These are phyloP conservation scores for Lepilemur septentrionalis DNA, from an alignment of 2,797 vertebrate genomes.

Conservation along the genomic window DNA sequence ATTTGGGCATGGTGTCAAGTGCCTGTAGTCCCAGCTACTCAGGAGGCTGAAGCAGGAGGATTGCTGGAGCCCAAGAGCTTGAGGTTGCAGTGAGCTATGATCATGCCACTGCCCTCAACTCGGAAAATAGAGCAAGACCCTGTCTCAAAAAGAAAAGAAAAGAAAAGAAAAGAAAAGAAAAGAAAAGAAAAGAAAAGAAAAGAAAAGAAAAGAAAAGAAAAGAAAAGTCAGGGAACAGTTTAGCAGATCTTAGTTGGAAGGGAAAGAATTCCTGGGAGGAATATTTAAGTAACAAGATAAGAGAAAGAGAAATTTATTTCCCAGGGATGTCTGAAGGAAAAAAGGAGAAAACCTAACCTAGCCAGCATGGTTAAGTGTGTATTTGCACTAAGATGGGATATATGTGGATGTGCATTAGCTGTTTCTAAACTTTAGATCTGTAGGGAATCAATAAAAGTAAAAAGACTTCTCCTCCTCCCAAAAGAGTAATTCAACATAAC, in stretches of 20 bases:
- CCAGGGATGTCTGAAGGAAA: not conserved
- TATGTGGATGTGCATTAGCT: not conserved
- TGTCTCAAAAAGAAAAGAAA: too few species aligned
- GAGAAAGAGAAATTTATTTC: not conserved
- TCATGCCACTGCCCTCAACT: too few species aligned
- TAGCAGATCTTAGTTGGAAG: not conserved
- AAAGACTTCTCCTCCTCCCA: not conserved
- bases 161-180: too few species aligned
- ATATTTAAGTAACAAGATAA: not conserved
- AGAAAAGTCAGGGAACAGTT: not conserved
- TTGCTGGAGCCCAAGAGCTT: too few species aligned
- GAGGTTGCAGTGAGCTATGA: too few species aligned
- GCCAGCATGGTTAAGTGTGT: not conserved
- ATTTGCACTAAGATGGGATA: not conserved
- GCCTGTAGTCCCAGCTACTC: too few species aligned
- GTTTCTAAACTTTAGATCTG: not conserved
- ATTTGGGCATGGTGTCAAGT: too few species aligned
- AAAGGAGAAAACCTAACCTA: not conserved
- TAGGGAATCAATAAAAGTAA: not conserved
- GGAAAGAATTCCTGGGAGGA: not conserved
- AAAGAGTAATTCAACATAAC: not conserved
- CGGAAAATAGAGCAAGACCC: too few species aligned
- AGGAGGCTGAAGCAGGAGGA: too few species aligned
- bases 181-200: not conserved
- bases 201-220: too few species aligned